Base-by-base conservation (phyloP, 1,140 invertebrate genomes). In the Chlorops oryzae region DNA sequence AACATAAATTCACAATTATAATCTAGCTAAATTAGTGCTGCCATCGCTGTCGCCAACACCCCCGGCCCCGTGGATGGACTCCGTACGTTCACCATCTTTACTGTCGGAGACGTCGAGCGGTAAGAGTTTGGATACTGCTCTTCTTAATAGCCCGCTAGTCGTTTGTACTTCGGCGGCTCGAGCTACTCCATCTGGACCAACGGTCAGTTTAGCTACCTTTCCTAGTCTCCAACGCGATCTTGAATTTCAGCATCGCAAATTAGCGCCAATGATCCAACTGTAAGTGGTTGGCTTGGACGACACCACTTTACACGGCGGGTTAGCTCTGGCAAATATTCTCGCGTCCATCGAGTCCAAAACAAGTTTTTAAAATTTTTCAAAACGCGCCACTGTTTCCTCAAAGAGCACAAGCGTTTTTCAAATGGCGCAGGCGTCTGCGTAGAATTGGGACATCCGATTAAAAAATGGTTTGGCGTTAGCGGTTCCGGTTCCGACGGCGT, bases 151-250 rank as follows among this genome's bases (percentile, higher is more conserved):
- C 7, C 67, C 62, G 28, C 48, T 55, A 18, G 39, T 51, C 5
- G 67, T 70, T 6, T 28, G 43, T 5, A 71, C 42, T 25, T 59
- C 57, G 1, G 56, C 69, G 3, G 56, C 54, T 23, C 65, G 50
- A 2, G 69, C 62, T 12, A 56, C 35, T 9, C 55, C 48, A 51
- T 73, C 71, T 1, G 47, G 12, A 6, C 66, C 72, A 0, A 69
- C 66, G 28, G 7, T 7, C 7, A 32, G 28, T 32, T 32, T 32
- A 9, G n/a, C 7, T 32, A 58, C 24, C 0, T 45, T 20, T 1
- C 60, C 65, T 9, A 7, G 13, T 20, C 9, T n/a, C 38, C 38
- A 40, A 12, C 9, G 13, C 9, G 13, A 15, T 17, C 38, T n/a
- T 7, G 38, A 10, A 40, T 9, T 9, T 40, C 20, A 15, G 15